A percentile compares a stretch with the other conserved stretches of the same genome.
Evolutionary conservation across 2,888 invertebrate genomes (phyloP).

Genomic region (Mesodorylaimus sp.): DNA sequence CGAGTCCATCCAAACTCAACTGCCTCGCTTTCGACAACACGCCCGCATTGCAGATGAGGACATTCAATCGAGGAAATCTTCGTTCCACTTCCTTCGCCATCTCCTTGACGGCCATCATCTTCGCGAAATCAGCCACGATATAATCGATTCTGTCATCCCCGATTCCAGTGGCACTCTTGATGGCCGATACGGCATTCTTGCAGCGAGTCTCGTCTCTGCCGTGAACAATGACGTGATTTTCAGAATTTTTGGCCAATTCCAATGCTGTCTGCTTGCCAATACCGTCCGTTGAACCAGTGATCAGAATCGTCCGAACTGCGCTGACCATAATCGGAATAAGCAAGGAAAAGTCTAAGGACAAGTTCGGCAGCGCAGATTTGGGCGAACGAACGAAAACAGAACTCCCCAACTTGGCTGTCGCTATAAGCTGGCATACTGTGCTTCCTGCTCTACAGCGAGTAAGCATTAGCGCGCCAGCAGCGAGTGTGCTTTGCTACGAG

Average conservation of each 20-base stretch:
- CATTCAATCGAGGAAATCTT: constrained; percentile 22
- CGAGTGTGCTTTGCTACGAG: no score
- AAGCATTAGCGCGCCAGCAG: no score
- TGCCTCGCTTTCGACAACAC: constrained; percentile 19
- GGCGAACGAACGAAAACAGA: no score
- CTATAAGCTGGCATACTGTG: no score
- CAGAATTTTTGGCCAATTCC: constrained; percentile 14
- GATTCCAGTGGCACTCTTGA: constrained; percentile 1
- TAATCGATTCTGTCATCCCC: constrained; percentile 20
- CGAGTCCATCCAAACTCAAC: constrained; percentile 21
- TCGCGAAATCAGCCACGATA: constrained; percentile 20
- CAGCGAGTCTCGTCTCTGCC: constrained; percentile 21
- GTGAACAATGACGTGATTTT: constrained; percentile 26
- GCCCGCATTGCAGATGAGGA: constrained; percentile 23
- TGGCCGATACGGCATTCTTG: constrained; percentile 6
- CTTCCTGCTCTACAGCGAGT: no score
- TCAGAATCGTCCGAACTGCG: constrained; percentile 11
- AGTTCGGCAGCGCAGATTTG: no score
- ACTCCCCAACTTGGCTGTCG: no score
- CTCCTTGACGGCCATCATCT: constrained; percentile 16
- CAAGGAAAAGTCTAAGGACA: no score
- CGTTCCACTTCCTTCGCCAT: constrained; percentile 21
- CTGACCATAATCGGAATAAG: neutral
- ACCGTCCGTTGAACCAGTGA: constrained; percentile 26
- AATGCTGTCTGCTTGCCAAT: constrained; percentile 18